Evolutionary conservation across 2,113 vertebrate genomes (phyloP).

Genomic region (Chaenocephalus aceratus): DNA sequence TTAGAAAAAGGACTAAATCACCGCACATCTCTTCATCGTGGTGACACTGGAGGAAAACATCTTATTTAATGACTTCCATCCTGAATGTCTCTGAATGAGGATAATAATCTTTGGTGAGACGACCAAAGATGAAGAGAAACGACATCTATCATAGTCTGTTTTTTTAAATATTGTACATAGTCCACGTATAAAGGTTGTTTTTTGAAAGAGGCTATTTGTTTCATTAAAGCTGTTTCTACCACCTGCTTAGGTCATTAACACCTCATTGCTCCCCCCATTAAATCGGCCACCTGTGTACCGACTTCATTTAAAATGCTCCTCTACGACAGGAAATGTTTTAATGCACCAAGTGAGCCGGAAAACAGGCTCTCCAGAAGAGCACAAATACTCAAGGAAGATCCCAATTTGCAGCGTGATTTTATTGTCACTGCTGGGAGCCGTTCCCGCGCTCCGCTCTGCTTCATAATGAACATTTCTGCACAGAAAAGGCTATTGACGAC

Average conservation of each 20-base stretch:
- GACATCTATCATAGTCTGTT: constrained; percentile 35
- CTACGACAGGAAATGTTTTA: constrained; percentile 1
- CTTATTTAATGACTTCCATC: constrained; percentile 27
- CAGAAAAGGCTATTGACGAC: not conserved
- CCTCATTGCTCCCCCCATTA: constrained; percentile 34
- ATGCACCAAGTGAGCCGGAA: not conserved
- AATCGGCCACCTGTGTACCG: constrained; percentile 32
- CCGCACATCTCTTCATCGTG: constrained; percentile 31
- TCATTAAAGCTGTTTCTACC: constrained; percentile 56
- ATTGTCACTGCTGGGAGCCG: not conserved
- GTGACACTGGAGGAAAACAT: constrained; percentile 17
- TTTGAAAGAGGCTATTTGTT: constrained; percentile 56
- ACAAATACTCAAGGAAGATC: not conserved
- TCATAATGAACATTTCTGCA: constrained; percentile 20
- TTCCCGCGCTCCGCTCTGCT: not conserved
- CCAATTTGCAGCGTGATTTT: not conserved
- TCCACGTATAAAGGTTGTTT: constrained; percentile 35
- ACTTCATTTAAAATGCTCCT: constrained; percentile 41
- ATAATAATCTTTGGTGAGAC: constrained; percentile 46
- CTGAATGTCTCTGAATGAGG: constrained; percentile 23
- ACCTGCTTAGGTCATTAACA: constrained; percentile 61
- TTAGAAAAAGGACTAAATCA: constrained; percentile 62
- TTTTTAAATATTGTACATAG: constrained; percentile 52
- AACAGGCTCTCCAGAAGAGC: not conserved
- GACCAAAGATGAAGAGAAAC: constrained; percentile 41